These are phyloP conservation scores for Ernsta delagoae DNA, from an alignment of 2,888 invertebrate genomes.

Conservation along the genomic window DNA sequence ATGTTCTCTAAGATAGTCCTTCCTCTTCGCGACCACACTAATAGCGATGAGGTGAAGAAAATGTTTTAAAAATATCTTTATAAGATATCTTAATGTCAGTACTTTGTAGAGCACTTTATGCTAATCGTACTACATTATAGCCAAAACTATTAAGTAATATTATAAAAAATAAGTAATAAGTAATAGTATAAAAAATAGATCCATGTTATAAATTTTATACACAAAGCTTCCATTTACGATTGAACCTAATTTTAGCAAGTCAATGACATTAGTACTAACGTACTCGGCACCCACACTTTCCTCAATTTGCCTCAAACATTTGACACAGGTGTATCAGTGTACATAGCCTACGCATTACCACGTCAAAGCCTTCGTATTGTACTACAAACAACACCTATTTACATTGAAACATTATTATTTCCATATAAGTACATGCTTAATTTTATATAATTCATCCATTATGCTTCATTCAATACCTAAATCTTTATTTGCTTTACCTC, in stretches of 20 bases:
- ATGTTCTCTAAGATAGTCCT: too few relatives aligned
- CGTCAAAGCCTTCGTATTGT: constrained; percentile 2
- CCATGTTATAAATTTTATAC: background rate
- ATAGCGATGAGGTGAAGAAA: too few relatives aligned
- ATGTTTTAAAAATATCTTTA: too few relatives aligned
- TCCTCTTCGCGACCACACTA: too few relatives aligned
- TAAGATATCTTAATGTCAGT: too few relatives aligned
- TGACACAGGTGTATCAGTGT: constrained; percentile 25
- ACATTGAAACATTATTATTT: background rate
- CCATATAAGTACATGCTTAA: background rate
- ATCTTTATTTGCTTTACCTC: background rate
- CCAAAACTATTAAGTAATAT: too few relatives aligned
- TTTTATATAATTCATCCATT: background rate
- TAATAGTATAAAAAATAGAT: too few relatives aligned
- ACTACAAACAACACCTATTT: background rate
- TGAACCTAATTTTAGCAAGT: constrained; percentile 20
- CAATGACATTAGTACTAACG: constrained; percentile 12
- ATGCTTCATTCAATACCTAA: background rate
- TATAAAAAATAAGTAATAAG: too few relatives aligned
- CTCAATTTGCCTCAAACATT: constrained; percentile 12
- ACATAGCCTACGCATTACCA: constrained; percentile 24
- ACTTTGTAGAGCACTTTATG: too few relatives aligned
- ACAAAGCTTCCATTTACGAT: background rate
- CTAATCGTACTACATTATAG: too few relatives aligned
- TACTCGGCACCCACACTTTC: constrained; percentile 20